Percentiles rank a stretch among this genome's conserved stretches.
These are phyloP conservation scores for Himantopus leucocephalus DNA, from an alignment of 2,113 vertebrate genomes.

Conservation along the genomic window DNA sequence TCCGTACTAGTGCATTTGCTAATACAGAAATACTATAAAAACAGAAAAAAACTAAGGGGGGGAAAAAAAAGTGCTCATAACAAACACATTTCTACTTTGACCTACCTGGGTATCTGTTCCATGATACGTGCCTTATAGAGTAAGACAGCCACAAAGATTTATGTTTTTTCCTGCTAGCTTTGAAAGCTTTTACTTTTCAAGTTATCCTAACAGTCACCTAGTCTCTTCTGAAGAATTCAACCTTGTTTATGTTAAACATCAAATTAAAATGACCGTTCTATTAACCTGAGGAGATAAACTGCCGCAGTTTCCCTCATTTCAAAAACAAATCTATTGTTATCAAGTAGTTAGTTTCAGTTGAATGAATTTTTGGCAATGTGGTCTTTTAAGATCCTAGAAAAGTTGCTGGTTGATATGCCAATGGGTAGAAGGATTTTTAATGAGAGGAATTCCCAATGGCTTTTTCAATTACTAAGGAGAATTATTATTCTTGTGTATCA, in stretches of 20 bases:
- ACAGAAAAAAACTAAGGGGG: background rate
- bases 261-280: background rate
- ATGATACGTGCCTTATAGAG: rapidly evolving
- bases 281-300: background rate
- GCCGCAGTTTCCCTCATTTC: background rate
- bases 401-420: background rate
- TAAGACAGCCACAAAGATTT: background rate
- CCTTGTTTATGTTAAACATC: background rate
- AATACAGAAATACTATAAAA: background rate
- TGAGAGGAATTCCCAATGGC: background rate
- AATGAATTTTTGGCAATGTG: background rate
- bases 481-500: background rate
- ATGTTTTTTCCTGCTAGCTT: background rate
- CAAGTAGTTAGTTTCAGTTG: background rate
- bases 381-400: background rate
- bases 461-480: background rate
- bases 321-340: background rate
- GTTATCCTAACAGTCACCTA: background rate
- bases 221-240: background rate
- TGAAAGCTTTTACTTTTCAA: background rate
- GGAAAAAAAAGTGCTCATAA: background rate
- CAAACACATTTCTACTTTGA: background rate
- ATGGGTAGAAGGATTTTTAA: background rate
- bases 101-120: background rate
- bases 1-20: background rate